Evolutionary conservation across 2,797 vertebrate genomes (phyloP).

Genomic region (Crypturellus tataupa): DNA sequence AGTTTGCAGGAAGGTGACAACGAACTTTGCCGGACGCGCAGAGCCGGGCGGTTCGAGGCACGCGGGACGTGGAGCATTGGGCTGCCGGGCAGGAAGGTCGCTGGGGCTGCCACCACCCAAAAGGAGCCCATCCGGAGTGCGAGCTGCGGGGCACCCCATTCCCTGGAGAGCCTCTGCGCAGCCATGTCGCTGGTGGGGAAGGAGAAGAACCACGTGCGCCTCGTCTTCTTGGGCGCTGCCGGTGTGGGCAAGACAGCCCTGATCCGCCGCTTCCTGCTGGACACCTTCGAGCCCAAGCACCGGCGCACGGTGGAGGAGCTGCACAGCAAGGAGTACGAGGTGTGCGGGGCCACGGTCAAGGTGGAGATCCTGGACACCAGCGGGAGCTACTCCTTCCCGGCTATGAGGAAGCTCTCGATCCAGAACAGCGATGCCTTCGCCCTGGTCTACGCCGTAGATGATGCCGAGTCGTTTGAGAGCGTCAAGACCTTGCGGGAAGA

Average conservation of each 20-base stretch:
- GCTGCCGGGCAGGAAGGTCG: background rate
- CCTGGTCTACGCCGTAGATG: slow-evolving; percentile 89
- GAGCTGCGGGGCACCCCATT: background rate
- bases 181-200: slow-evolving; percentile 86
- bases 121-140: background rate
- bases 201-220: slow-evolving; percentile 89
- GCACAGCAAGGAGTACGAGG: slow-evolving; percentile 90
- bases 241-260: slow-evolving; percentile 92
- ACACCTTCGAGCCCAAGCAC: slow-evolving; percentile 91
- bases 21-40: background rate
- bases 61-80: background rate
- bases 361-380: slow-evolving; percentile 94
- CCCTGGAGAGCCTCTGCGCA: background rate
- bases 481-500: slow-evolving; percentile 89
- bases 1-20: slow-evolving; percentile 25
- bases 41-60: background rate
- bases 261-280: slow-evolving; percentile 90
- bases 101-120: background rate
- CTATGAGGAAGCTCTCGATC: slow-evolving; percentile 93
- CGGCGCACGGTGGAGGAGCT: slow-evolving; percentile 91
- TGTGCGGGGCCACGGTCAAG: slow-evolving; percentile 86
- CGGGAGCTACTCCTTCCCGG: slow-evolving; percentile 94
- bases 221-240: slow-evolving; percentile 91
- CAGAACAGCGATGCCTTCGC: slow-evolving; percentile 91
- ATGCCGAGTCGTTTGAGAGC: slow-evolving; percentile 88